Conservation (phyloP, 2,888 invertebrate genomes). For the Caradrina clavipalpis region DNA sequence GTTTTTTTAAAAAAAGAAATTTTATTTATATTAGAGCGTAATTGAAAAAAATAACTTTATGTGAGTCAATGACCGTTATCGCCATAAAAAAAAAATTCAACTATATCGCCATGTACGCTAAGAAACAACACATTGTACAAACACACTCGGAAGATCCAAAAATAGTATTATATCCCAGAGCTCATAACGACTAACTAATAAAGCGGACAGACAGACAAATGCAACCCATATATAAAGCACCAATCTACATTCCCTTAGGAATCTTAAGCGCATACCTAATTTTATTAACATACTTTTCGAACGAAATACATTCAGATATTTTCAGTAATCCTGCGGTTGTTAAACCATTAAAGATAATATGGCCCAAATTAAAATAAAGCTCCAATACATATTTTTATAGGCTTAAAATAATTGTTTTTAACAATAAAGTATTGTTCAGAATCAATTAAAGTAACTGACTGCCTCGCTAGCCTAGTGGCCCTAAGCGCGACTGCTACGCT, state of each 20-base stretch:
- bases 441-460: no score
- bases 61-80: no score
- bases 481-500: no score
- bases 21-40: no score
- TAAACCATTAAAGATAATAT: background rate
- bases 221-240: slow-evolving; percentile 74
- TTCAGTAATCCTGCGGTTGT: slow-evolving; percentile 18
- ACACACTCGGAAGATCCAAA: slow-evolving; percentile 49
- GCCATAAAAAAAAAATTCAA: no score
- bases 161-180: slow-evolving; percentile 72
- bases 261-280: slow-evolving; percentile 54
- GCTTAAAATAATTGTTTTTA: background rate
- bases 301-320: slow-evolving; percentile 31
- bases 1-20: no score
- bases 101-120: background rate
- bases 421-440: no score
- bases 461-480: no score
- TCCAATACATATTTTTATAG: slow-evolving; percentile 1
- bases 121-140: slow-evolving; percentile 19
- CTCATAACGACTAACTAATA: slow-evolving; percentile 78
- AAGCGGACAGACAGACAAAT: slow-evolving; percentile 85
- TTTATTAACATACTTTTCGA: slow-evolving; percentile 51
- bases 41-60: no score
- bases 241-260: slow-evolving; percentile 82
- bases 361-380: slow-evolving; percentile 18